Evolutionary conservation across 2,888 invertebrate species (phyloP).

Genomic region (Bembecia ichneumoniformis): DNA sequence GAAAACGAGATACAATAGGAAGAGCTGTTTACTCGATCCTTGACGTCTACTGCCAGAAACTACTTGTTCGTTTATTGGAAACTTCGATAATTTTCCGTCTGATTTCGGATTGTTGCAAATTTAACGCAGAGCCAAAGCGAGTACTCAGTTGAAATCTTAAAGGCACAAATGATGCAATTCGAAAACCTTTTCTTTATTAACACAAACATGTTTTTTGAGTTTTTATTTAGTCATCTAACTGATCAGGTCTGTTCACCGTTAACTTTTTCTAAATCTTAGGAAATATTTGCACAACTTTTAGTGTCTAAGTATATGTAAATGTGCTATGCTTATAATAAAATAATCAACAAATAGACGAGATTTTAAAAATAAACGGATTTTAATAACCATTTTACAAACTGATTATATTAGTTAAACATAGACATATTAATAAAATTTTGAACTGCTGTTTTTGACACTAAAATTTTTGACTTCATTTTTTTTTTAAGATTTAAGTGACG

Average conservation of each 20-base stretch:
- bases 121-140: conserved; percentile 46
- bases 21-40: conserved; percentile 32
- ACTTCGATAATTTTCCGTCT: conserved; percentile 55
- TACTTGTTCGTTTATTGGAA: conserved; percentile 41
- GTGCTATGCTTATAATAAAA: too few species aligned
- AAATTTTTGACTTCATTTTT: too few species aligned
- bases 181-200: conserved; percentile 19
- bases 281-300: too few species aligned
- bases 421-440: background rate
- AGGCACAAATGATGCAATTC: conserved; percentile 41
- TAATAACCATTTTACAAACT: too few species aligned
- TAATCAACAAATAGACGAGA: too few species aligned
- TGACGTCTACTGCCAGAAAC: conserved; percentile 31
- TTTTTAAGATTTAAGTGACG: too few species aligned
- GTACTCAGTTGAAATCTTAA: conserved; percentile 33
- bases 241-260: too few species aligned
- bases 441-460: background rate
- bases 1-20: conserved; percentile 3
- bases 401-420: background rate
- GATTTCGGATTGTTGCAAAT: conserved; percentile 58
- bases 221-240: too few species aligned
- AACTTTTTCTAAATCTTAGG: too few species aligned
- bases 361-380: too few species aligned
- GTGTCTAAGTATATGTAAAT: too few species aligned
- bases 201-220: too few species aligned